Evolutionary conservation across 2,113 vertebrate species (phyloP).

Genomic region (Mustelus asterias): DNA sequence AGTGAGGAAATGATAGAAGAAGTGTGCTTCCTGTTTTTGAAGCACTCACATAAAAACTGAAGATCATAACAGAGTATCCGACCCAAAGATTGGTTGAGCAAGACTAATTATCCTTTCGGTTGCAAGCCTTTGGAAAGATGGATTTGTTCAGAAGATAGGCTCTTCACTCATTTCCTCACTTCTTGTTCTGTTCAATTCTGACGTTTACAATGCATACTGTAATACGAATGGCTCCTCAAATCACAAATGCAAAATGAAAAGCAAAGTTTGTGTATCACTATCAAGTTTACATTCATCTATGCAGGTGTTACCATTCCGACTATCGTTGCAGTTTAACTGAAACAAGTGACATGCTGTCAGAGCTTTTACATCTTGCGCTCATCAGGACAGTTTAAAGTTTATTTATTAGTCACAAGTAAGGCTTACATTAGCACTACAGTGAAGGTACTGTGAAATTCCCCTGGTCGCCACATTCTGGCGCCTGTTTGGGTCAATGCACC

Average conservation of each 20-base stretch:
- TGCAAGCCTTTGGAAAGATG: background rate
- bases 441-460: no score
- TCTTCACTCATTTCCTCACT: background rate
- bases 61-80: background rate
- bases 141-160: background rate
- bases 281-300: background rate
- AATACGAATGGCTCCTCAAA: background rate
- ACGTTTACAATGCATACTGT: background rate
- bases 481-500: no score
- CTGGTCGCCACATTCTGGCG: no score
- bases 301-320: no score
- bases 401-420: no score
- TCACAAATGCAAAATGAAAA: background rate
- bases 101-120: background rate
- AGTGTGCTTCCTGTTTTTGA: constrained; percentile 24
- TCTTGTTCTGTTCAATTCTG: background rate
- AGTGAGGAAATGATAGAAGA: background rate
- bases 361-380: no score
- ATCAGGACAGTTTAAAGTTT: no score
- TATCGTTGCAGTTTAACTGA: background rate
- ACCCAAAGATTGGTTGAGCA: background rate
- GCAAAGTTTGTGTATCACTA: background rate
- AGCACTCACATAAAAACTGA: background rate
- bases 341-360: no score
- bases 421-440: no score